Conservation (phyloP, 30 jellyfish, hydroid and myxozoan species). For the Nemopilema nomurai region DNA sequence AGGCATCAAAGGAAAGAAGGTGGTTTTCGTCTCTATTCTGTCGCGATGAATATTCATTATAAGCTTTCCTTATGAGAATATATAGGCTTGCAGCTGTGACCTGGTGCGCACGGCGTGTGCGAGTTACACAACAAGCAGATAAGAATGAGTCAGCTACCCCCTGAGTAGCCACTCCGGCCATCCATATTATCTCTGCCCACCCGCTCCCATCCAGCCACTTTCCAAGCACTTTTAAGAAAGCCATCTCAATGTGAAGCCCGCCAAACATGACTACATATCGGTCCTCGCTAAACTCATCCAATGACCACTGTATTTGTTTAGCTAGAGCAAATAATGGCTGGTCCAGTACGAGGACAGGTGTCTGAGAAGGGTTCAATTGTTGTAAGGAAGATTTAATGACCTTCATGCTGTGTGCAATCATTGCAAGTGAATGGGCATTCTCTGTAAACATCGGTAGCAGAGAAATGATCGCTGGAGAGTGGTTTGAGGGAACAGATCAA, state of each 20-base stretch:
- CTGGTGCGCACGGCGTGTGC: conserved; percentile 63
- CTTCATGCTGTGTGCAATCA: conserved; percentile 39
- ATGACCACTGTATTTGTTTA: conserved; percentile 53
- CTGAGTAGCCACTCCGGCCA: conserved; percentile 34
- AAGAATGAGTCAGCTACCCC: conserved; percentile 63
- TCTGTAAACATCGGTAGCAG: conserved; percentile 51
- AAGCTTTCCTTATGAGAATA: conserved; percentile 17
- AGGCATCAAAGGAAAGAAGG: no score
- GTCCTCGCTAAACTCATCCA: conserved; percentile 37
- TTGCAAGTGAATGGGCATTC: conserved; percentile 42
- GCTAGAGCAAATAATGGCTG: conserved; percentile 75
- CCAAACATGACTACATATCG: conserved; percentile 54
- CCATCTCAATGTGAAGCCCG: conserved; percentile 65
- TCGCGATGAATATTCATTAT: not conserved
- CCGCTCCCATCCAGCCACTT: conserved; percentile 39
- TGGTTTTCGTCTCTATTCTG: no score
- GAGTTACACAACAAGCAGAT: conserved; percentile 33
- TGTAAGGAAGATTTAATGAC: conserved; percentile 30
- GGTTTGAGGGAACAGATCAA: not conserved
- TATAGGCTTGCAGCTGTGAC: conserved; percentile 29
- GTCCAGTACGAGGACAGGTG: conserved; percentile 41
- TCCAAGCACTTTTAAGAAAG: conserved; percentile 37
- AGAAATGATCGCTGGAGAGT: conserved; percentile 15
- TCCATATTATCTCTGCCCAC: conserved; percentile 19
- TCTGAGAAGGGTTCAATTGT: conserved; percentile 54